phyloP scores from a whole-genome alignment of 2,113 vertebrate genomes.

The Trogon surrucura region DNA sequence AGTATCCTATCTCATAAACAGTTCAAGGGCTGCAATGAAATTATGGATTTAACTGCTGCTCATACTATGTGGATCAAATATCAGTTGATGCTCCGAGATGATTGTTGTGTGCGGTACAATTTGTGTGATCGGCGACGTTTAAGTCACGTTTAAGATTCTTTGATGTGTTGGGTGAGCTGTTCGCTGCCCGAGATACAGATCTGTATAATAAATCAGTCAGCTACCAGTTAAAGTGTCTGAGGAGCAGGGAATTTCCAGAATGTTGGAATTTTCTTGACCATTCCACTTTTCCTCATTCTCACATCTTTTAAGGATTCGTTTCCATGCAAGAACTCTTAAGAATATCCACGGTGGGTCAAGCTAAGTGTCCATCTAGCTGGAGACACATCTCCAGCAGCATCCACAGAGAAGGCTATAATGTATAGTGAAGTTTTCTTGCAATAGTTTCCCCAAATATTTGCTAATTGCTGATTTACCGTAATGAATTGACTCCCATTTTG shows the following conservation, averaged over 20 bases:
- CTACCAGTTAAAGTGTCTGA: not conserved
- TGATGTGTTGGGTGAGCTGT: not conserved
- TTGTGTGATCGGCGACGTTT: not conserved
- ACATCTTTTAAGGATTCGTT: not conserved
- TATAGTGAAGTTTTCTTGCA: not conserved
- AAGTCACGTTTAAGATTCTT: not conserved
- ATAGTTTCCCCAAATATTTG: not conserved
- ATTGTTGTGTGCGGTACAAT: not conserved
- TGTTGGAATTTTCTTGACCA: not conserved
- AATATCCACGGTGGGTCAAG: not conserved
- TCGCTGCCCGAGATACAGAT: not conserved
- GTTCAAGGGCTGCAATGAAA: slow-evolving; percentile 23
- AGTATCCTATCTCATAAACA: not conserved
- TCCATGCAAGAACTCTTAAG: not conserved
- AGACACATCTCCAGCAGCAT: not conserved
- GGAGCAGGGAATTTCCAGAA: not conserved
- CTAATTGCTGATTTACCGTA: not conserved
- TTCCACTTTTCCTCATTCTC: not conserved
- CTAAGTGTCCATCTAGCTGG: not conserved
- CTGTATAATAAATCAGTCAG: not conserved
- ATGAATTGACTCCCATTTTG: not conserved
- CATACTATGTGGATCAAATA: not conserved
- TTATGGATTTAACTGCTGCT: not conserved
- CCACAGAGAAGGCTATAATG: not conserved
- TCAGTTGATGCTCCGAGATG: not conserved